Conservation (phyloP, 2,888 invertebrate genomes). For the Drosophila gaucha region DNA sequence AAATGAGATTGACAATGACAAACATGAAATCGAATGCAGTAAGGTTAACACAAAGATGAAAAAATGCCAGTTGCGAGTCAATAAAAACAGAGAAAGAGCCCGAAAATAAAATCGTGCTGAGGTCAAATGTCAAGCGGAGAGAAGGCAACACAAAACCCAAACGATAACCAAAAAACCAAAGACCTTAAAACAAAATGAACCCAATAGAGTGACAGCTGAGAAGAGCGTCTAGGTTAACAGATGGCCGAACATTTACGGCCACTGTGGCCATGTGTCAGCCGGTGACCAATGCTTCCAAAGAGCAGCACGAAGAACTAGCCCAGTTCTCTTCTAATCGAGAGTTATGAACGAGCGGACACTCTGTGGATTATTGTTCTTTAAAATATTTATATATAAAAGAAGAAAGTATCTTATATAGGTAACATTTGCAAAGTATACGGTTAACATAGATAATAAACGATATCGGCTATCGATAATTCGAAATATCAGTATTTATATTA, state of each 20-base stretch:
- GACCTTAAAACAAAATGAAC: slow-evolving; percentile 66
- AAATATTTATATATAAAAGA: too few species aligned
- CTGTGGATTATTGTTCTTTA: not conserved
- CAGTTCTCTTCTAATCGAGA: too few species aligned
- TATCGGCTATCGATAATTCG: too few species aligned
- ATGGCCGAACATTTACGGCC: slow-evolving; percentile 74
- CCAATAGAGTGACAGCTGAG: slow-evolving; percentile 66
- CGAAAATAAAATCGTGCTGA: slow-evolving; percentile 64
- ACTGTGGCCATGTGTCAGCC: slow-evolving; percentile 59
- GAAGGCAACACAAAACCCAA: slow-evolving; percentile 11
- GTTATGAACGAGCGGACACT: not conserved
- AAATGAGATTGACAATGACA: slow-evolving; percentile 79
- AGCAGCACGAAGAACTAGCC: slow-evolving; percentile 16
- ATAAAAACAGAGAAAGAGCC: slow-evolving; percentile 47
- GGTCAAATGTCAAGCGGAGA: slow-evolving; percentile 58
- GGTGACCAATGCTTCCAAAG: slow-evolving; percentile 40
- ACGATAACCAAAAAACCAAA: slow-evolving; percentile 31
- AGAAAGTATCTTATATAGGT: too few species aligned
- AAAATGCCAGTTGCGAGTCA: slow-evolving; percentile 57
- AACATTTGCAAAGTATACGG: too few species aligned
- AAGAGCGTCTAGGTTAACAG: slow-evolving; percentile 69
- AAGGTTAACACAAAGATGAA: slow-evolving; percentile 60
- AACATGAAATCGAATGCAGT: slow-evolving; percentile 72
- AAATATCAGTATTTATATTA: too few species aligned
- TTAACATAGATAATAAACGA: too few species aligned